phyloP scores from a whole-genome alignment of 2,797 vertebrate genomes.

The Mormyrus hasselquistii region DNA sequence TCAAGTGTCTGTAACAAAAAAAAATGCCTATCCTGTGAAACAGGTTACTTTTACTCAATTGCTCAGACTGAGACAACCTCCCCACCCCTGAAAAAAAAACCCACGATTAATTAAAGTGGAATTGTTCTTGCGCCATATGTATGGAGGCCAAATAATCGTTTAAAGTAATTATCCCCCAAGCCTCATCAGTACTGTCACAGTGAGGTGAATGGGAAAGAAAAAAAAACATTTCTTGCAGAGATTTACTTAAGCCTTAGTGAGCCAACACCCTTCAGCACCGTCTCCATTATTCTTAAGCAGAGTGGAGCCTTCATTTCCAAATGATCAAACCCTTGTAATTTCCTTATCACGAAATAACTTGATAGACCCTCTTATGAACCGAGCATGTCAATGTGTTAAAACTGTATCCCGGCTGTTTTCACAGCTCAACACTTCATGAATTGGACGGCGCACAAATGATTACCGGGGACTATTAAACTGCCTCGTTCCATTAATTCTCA shows the following conservation, averaged over 20 bases:
- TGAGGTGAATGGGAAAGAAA: conserved; percentile 1
- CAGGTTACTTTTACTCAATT: background rate
- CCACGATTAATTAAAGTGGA: conserved; percentile 33
- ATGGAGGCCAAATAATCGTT: conserved; percentile 14
- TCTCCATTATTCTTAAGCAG: conserved; percentile 39
- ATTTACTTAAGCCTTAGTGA: conserved; percentile 37
- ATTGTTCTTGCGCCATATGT: conserved; percentile 35
- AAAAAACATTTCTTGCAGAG: conserved; percentile 31
- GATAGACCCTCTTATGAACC: background rate
- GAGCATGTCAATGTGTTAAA: conserved; percentile 17
- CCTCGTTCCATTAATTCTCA: conserved; percentile 1
- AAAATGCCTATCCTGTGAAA: background rate
- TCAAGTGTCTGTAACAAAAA: conserved; percentile 44
- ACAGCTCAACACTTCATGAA: conserved; percentile 5
- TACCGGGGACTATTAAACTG: background rate
- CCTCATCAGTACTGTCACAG: conserved; percentile 10
- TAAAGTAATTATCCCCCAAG: conserved; percentile 20
- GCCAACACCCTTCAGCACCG: conserved; percentile 42
- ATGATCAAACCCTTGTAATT: conserved; percentile 33
- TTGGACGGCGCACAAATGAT: background rate
- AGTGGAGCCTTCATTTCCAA: conserved; percentile 51
- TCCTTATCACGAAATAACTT: conserved; percentile 32
- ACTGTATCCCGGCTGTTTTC: conserved; percentile 6
- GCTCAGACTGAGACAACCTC: conserved; percentile 38
- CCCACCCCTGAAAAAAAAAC: conserved; percentile 30